Conservation (phyloP, 2,113 vertebrate genomes). For the Thunnus thynnus region DNA sequence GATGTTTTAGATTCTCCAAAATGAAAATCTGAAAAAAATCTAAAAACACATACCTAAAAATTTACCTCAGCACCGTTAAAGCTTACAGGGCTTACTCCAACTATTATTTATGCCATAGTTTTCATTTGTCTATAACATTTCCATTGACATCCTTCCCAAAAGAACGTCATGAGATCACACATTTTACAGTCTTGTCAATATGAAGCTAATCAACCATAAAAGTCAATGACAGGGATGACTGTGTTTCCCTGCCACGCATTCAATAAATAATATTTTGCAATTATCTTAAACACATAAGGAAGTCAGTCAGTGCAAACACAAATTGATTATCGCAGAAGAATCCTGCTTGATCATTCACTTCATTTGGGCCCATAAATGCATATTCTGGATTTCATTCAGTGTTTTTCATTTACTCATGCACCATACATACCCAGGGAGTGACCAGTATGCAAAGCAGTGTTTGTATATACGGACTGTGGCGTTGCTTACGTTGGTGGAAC, state of each 20-base stretch:
- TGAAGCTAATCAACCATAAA: background rate
- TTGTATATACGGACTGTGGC: background rate
- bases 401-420: background rate
- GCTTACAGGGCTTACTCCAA: too few relatives aligned
- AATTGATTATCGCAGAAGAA: background rate
- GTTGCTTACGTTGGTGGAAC: too few relatives aligned
- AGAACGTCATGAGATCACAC: too few relatives aligned
- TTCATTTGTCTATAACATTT: too few relatives aligned
- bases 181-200: background rate
- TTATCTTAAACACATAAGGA: background rate
- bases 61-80: too few relatives aligned
- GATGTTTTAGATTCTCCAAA: too few relatives aligned
- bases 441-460: conserved; percentile 43
- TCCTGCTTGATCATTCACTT: background rate
- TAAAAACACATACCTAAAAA: too few relatives aligned
- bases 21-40: too few relatives aligned
- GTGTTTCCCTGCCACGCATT: background rate
- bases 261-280: background rate
- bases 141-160: too few relatives aligned
- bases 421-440: background rate
- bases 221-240: background rate
- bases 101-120: too few relatives aligned
- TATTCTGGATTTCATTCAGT: conserved; percentile 9
- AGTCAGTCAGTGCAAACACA: background rate
- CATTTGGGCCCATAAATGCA: conserved; percentile 12